A percentile compares a stretch with the other conserved stretches of the same genome.
phyloP scores from a whole-genome alignment of 2,888 invertebrate species.

The Gymnoscelis rufifasciata region DNA sequence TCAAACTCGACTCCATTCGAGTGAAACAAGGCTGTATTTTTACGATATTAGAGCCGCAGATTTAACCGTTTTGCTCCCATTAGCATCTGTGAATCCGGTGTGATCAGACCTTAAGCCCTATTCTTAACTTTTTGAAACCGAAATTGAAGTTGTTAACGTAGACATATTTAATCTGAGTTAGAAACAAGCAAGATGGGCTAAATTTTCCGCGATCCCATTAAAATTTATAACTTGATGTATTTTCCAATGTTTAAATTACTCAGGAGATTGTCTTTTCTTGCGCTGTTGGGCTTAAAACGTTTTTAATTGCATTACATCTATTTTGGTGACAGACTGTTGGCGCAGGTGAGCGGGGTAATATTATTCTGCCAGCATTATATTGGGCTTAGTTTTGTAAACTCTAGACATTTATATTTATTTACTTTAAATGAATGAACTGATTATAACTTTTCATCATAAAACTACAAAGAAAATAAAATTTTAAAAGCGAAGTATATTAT shows the following conservation, averaged over 20 bases:
- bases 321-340: slow-evolving; percentile 11
- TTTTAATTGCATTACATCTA: slow-evolving; percentile 25
- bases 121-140: too few species aligned
- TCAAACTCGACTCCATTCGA: too few species aligned
- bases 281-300: slow-evolving; percentile 21
- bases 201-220: slow-evolving; percentile 20
- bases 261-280: slow-evolving; percentile 26
- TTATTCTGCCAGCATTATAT: slow-evolving; percentile 4
- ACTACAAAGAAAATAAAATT: too few species aligned
- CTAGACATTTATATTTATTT: background rate
- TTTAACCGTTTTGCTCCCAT: too few species aligned
- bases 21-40: too few species aligned
- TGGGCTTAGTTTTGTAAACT: background rate
- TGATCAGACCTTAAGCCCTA: too few species aligned
- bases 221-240: slow-evolving; percentile 29
- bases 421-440: too few species aligned
- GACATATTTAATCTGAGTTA: background rate
- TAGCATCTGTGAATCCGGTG: too few species aligned
- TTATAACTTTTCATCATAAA: too few species aligned
- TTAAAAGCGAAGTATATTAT: too few species aligned
- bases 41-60: too few species aligned
- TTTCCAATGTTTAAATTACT: slow-evolving; percentile 33
- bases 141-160: too few species aligned
- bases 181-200: background rate
- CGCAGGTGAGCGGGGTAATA: slow-evolving; percentile 4